These are phyloP conservation scores for Cepaea nemoralis DNA, from an alignment of 1,140 invertebrate species.

Conservation along the genomic window DNA sequence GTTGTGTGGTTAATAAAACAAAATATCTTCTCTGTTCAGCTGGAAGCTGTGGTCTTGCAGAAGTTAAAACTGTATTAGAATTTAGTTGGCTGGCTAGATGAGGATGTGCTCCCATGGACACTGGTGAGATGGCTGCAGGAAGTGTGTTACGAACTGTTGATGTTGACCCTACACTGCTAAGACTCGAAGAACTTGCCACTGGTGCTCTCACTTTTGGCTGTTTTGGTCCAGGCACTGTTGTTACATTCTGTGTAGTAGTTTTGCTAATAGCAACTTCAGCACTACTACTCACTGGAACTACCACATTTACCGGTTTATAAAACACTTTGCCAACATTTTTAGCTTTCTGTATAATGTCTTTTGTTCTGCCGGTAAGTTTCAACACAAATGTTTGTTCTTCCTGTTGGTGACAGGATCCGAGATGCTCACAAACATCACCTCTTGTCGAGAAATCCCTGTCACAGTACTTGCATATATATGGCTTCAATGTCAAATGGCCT, in stretches of 20 bases:
- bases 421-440: not conserved
- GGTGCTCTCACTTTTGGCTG: too few relatives aligned
- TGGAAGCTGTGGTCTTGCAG: not conserved
- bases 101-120: not conserved
- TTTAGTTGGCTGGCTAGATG: not conserved
- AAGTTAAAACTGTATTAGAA: not conserved
- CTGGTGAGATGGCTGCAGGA: not conserved
- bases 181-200: too few relatives aligned
- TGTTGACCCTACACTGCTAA: too few relatives aligned
- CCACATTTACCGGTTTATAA: not conserved
- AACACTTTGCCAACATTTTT: not conserved
- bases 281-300: too few relatives aligned
- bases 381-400: not conserved
- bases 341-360: not conserved
- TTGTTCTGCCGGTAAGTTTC: not conserved
- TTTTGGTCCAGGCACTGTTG: too few relatives aligned
- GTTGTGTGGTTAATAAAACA: not conserved
- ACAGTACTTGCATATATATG: constrained; percentile 6
- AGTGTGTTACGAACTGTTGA: not conserved
- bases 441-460: not conserved
- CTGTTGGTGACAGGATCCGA: not conserved
- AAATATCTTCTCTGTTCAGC: not conserved
- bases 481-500: not conserved
- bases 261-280: not conserved
- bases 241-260: too few relatives aligned